A percentile compares a stretch with the other conserved stretches of the same genome.
These are phyloP conservation scores for Coccyzus lansbergi DNA, from an alignment of 2,797 vertebrate species.

Conservation along the genomic window DNA sequence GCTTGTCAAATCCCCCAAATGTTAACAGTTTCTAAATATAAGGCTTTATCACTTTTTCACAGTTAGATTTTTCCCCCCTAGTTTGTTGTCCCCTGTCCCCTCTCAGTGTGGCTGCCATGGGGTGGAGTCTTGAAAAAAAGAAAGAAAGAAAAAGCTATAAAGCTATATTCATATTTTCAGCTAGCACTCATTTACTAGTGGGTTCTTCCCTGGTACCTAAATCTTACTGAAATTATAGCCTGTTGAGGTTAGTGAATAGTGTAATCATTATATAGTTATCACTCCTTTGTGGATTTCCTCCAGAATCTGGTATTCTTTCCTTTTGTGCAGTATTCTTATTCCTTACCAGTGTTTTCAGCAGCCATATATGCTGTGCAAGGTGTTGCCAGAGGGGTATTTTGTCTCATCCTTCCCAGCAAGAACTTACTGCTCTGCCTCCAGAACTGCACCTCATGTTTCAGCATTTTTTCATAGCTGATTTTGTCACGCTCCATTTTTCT, in stretches of 20 bases:
- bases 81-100: not conserved
- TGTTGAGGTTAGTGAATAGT: not conserved
- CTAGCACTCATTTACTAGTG: not conserved
- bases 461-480: not conserved
- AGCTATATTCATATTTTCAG: not conserved
- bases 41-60: not conserved
- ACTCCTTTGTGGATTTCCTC: conserved; percentile 25
- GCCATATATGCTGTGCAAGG: not conserved
- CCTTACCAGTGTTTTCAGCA: not conserved
- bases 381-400: not conserved
- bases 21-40: not conserved
- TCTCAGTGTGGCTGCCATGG: not conserved
- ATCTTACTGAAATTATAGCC: not conserved
- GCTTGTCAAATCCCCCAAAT: not conserved
- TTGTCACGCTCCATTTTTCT: not conserved
- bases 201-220: not conserved
- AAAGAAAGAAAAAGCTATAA: not conserved
- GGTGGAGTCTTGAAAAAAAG: not conserved
- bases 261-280: not conserved
- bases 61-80: not conserved
- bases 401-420: not conserved
- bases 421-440: not conserved
- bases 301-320: not conserved
- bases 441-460: not conserved
- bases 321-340: not conserved